phyloP scores from a whole-genome alignment of 2,888 invertebrate species.

The Amorpha juglandis region DNA sequence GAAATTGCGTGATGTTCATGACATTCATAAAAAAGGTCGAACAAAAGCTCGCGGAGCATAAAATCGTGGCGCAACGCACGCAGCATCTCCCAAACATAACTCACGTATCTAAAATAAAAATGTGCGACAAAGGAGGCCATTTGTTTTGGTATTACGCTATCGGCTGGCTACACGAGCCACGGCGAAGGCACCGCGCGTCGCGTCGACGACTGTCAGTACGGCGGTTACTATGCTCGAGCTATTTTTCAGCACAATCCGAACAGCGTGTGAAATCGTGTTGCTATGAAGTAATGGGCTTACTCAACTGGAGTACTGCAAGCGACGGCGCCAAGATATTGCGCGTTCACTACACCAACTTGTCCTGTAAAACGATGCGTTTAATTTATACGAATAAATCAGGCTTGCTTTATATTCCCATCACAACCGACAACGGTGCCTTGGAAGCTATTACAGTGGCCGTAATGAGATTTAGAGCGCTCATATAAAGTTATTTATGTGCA shows the following conservation, averaged over 20 bases:
- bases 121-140: constrained; percentile 68
- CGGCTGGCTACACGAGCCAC: constrained; percentile 61
- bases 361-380: constrained; percentile 40
- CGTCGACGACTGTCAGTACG: constrained; percentile 43
- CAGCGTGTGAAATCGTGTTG: not conserved
- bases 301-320: not conserved
- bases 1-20: not conserved
- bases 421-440: constrained; percentile 74
- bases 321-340: constrained; percentile 17
- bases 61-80: constrained; percentile 54
- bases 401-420: constrained; percentile 79
- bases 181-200: constrained; percentile 38
- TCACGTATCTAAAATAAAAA: constrained; percentile 71
- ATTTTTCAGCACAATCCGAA: constrained; percentile 54
- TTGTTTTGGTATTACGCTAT: constrained; percentile 79
- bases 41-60: constrained; percentile 43
- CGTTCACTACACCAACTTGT: constrained; percentile 29
- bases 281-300: not conserved
- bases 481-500: constrained; percentile 80
- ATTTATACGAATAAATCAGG: constrained; percentile 66
- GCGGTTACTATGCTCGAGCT: constrained; percentile 51
- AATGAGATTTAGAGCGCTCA: constrained; percentile 82
- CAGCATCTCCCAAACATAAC: constrained; percentile 62
- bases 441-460: constrained; percentile 77
- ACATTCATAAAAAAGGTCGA: constrained; percentile 28